These are phyloP conservation scores for Drosophila anomalata DNA, from an alignment of 2,888 invertebrate genomes.

Conservation along the genomic window DNA sequence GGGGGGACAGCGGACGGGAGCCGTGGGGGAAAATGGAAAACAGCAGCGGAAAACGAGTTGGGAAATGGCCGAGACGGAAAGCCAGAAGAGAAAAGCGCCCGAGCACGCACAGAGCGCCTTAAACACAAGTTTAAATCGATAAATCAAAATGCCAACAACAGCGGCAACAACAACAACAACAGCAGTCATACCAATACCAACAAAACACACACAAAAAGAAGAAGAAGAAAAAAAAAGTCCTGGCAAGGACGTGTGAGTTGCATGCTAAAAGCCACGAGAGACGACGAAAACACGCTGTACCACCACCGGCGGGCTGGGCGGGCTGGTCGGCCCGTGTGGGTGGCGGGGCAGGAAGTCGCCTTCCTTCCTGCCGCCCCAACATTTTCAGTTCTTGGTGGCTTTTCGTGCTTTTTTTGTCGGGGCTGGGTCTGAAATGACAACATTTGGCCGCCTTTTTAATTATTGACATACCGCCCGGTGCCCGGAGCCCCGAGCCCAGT, in stretches of 20 bases:
- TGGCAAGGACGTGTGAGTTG: conserved; percentile 77
- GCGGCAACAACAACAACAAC: conserved; percentile 37
- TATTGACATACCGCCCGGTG: conserved; percentile 66
- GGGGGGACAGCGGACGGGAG: not conserved
- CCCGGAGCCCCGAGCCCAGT: not conserved
- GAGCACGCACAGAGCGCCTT: conserved; percentile 53
- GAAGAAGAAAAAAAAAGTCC: conserved; percentile 23
- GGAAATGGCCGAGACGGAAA: conserved; percentile 25
- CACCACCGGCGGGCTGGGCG: not conserved
- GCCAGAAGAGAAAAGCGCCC: conserved; percentile 2
- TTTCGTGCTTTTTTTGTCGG: conserved; percentile 20
- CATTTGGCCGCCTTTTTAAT: conserved; percentile 78
- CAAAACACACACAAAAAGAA: conserved; percentile 21
- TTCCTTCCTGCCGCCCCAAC: conserved; percentile 36
- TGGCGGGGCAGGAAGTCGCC: conserved; percentile 51
- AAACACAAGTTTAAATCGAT: conserved; percentile 73
- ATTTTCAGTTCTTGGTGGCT: conserved; percentile 29
- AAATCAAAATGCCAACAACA: conserved; percentile 76
- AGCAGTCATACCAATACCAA: conserved; percentile 22
- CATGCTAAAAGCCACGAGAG: conserved; percentile 63
- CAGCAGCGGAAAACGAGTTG: conserved; percentile 37
- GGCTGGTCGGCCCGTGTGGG: conserved; percentile 21
- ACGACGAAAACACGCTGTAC: conserved; percentile 22
- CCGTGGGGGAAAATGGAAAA: not conserved
- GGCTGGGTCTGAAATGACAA: conserved; percentile 66